These are phyloP conservation scores for Aphis craccivora DNA, from an alignment of 1,140 invertebrate genomes.

Conservation along the genomic window DNA sequence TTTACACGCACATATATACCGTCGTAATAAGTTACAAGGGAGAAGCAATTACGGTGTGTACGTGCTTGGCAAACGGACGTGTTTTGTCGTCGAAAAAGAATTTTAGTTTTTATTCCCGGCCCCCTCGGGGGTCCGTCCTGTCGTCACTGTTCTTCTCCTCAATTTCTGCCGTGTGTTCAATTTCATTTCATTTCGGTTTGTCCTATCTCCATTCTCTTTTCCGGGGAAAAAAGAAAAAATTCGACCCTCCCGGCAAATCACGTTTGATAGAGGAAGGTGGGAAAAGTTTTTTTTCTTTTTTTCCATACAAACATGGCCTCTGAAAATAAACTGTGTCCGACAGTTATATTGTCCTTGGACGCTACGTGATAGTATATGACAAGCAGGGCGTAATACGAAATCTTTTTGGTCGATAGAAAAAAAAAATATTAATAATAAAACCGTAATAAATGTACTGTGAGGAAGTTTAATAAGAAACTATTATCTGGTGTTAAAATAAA, in stretches of 20 bases:
- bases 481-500: background rate
- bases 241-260: conserved; percentile 46
- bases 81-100: conserved; percentile 57
- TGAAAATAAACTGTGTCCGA: conserved; percentile 40
- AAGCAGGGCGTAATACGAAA: conserved; percentile 20
- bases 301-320: conserved; percentile 28
- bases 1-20: background rate
- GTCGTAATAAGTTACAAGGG: conserved; percentile 53
- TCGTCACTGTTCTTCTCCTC: conserved; percentile 33
- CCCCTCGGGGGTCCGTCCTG: conserved; percentile 20
- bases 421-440: conserved; percentile 24
- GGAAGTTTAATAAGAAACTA: conserved; percentile 25
- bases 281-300: conserved; percentile 19
- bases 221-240: background rate
- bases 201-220: background rate
- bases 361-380: conserved; percentile 27
- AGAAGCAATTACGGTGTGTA: conserved; percentile 55
- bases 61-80: conserved; percentile 47
- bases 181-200: conserved; percentile 50
- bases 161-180: conserved; percentile 57
- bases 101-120: conserved; percentile 56
- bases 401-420: conserved; percentile 17
- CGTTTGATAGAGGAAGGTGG: background rate
- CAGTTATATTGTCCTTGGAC: conserved; percentile 52
- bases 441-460: conserved; percentile 30